phyloP scores from a whole-genome alignment of 2,113 vertebrate species.

The Zosterops borbonicus region DNA sequence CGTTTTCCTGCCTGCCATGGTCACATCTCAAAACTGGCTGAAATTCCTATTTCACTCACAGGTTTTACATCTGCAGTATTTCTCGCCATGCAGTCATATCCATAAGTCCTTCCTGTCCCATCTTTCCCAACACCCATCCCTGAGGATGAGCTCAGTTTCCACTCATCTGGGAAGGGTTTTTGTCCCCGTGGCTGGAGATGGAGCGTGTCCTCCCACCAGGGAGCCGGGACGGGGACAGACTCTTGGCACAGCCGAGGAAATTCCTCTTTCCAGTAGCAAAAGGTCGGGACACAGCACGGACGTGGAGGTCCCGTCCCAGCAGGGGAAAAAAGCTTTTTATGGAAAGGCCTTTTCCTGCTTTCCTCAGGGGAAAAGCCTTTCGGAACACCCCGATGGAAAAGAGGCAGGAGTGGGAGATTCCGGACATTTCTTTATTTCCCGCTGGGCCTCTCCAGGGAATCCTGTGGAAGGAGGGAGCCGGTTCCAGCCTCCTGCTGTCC shows the following conservation, averaged over 20 bases:
- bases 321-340: conserved; percentile 33
- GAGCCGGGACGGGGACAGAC: neutral
- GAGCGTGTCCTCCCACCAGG: conserved; percentile 48
- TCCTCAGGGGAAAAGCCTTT: neutral
- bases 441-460: neutral
- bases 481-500: neutral
- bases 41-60: no score
- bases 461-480: neutral
- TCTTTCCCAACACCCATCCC: neutral
- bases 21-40: no score
- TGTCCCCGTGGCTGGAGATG: conserved; percentile 14
- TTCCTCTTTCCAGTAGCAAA: conserved; percentile 55
- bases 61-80: no score
- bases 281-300: conserved; percentile 25
- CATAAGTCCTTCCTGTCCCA: no score
- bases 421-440: neutral
- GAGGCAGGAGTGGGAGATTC: conserved; percentile 6
- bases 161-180: conserved; percentile 30
- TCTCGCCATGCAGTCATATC: no score
- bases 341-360: neutral
- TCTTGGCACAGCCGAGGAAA: neutral
- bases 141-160: conserved; percentile 50
- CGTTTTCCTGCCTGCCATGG: no score
- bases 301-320: neutral
- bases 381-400: neutral